phyloP scores from a whole-genome alignment of 2,113 vertebrate genomes.

The Dasyornis broadbenti region DNA sequence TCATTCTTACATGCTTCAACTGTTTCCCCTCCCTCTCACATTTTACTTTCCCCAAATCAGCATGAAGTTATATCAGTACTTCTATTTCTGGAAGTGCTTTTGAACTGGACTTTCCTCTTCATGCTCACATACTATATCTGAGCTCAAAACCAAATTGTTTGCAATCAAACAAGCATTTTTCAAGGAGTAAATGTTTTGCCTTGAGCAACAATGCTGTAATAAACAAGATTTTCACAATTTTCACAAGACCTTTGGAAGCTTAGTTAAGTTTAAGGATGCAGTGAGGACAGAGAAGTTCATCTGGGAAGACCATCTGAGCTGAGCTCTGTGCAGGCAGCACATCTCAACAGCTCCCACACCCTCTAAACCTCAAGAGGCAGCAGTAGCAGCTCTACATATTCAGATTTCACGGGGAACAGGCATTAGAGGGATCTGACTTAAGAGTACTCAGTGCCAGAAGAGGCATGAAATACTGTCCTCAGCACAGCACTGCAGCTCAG shows the following conservation, averaged over 20 bases:
- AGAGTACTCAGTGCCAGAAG: background rate
- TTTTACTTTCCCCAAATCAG: background rate
- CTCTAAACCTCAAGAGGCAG: background rate
- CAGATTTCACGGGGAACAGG: background rate
- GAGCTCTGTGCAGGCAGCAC: background rate
- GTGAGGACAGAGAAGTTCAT: background rate
- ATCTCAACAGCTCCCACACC: background rate
- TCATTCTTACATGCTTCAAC: background rate
- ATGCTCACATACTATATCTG: fast-evolving
- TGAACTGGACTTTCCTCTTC: background rate
- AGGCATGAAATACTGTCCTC: background rate
- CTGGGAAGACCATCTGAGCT: background rate
- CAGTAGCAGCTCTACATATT: background rate
- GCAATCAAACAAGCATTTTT: background rate
- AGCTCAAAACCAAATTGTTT: background rate
- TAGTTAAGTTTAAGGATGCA: background rate
- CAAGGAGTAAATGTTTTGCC: background rate
- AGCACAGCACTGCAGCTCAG: background rate
- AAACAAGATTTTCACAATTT: background rate
- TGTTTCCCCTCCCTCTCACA: background rate
- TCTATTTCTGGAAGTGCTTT: background rate
- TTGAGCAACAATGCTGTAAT: background rate
- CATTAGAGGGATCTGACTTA: background rate
- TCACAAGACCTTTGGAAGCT: background rate
- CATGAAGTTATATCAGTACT: background rate